Percentiles rank a stretch among this genome's conserved stretches.
These are phyloP conservation scores for Prochilodus magdalenae DNA, from an alignment of 2,113 vertebrate genomes.

Conservation along the genomic window DNA sequence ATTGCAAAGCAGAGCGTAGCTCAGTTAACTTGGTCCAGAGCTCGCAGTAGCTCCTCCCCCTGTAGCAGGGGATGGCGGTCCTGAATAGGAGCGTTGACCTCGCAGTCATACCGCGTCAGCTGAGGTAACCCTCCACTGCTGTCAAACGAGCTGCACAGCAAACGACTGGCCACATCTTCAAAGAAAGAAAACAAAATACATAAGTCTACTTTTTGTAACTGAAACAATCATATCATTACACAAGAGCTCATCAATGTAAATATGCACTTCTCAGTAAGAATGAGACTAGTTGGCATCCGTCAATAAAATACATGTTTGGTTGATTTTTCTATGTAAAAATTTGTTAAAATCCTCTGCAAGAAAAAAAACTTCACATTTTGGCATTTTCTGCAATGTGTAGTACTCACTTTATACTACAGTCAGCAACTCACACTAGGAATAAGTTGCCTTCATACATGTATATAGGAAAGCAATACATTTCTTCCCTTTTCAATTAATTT, in stretches of 20 bases:
- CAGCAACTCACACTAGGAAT: no score
- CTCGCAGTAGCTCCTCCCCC: constrained; percentile 95
- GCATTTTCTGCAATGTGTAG: no score
- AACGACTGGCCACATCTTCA: constrained; percentile 90
- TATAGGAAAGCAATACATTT: no score
- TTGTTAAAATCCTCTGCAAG: no score
- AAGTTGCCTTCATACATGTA: no score
- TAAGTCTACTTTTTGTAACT: neutral
- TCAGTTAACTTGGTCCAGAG: constrained; percentile 98
- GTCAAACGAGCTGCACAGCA: constrained; percentile 89
- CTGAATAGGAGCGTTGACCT: constrained; percentile 96
- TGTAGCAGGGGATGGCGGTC: constrained; percentile 94
- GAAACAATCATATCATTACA: neutral
- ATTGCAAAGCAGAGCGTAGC: constrained; percentile 61
- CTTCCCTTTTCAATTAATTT: no score
- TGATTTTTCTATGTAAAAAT: no score
- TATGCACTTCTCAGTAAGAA: neutral
- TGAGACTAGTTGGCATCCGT: no score
- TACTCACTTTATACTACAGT: no score
- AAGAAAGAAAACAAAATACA: neutral
- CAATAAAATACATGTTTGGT: no score
- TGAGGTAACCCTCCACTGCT: constrained; percentile 83
- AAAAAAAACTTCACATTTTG: no score
- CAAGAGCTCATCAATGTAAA: no score
- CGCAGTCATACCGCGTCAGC: constrained; percentile 96